Conservation (phyloP, 2,888 invertebrate genomes). For the Sclerodermus sp. region DNA sequence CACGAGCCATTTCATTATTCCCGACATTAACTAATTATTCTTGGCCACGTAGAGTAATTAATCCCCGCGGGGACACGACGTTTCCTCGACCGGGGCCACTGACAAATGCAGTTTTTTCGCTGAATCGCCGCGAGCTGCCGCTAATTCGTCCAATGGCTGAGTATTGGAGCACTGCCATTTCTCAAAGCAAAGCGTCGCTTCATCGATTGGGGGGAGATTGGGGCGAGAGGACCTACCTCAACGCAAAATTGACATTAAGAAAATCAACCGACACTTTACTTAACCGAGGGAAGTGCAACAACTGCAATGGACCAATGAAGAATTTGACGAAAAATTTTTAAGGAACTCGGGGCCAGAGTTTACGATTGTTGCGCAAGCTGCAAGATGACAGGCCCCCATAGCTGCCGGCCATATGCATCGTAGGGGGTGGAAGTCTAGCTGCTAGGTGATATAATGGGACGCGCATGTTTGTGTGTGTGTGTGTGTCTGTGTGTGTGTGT, state of each 20-base stretch:
- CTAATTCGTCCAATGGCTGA: too few species aligned
- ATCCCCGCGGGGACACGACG: slow-evolving; percentile 20
- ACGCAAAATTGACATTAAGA: too few species aligned
- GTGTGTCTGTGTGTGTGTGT: too few species aligned
- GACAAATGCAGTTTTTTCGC: slow-evolving; percentile 54
- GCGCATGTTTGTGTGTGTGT: slow-evolving; percentile 44
- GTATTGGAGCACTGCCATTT: too few species aligned
- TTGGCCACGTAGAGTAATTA: slow-evolving; percentile 28
- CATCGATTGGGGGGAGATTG: too few species aligned
- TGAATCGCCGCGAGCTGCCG: slow-evolving; percentile 39
- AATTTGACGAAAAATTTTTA: too few species aligned
- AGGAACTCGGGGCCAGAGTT: slow-evolving; percentile 1
- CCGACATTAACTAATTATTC: slow-evolving; percentile 39
- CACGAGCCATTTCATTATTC: slow-evolving; percentile 33
- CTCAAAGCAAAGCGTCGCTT: too few species aligned
- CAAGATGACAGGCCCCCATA: slow-evolving; percentile 40
- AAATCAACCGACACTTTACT: too few species aligned
- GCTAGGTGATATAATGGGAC: slow-evolving; percentile 46
- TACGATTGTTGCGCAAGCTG: slow-evolving; percentile 45
- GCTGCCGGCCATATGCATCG: slow-evolving; percentile 38
- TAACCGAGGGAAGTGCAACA: too few species aligned
- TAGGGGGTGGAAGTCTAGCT: slow-evolving; percentile 42
- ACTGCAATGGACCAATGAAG: too few species aligned
- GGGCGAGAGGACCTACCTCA: too few species aligned
- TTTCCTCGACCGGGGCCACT: slow-evolving; percentile 14